Conservation (phyloP, 2,888 invertebrate genomes). For the Prenolepis imparis region DNA sequence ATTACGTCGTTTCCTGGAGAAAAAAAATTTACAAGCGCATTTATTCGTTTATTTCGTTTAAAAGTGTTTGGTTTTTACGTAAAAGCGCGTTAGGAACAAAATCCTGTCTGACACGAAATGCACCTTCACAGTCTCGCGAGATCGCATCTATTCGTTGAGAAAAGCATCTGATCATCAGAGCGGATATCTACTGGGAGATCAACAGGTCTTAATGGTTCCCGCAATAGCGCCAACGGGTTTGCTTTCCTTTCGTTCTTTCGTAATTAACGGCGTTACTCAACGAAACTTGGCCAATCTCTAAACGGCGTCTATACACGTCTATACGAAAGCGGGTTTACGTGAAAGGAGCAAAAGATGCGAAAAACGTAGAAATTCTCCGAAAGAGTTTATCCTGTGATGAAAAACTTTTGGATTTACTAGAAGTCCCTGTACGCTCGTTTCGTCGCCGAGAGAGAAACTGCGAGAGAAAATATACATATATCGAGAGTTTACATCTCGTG, state of each 20-base stretch:
- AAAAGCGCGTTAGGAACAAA: slow-evolving; percentile 2
- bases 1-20: not conserved
- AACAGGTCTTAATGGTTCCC: slow-evolving; percentile 69
- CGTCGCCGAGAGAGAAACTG: slow-evolving; percentile 16
- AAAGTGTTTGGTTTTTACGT: slow-evolving; percentile 19
- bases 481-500: slow-evolving; percentile 31
- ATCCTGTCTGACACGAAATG: slow-evolving; percentile 7
- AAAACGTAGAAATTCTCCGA: slow-evolving; percentile 9
- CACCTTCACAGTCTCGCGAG: not conserved
- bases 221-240: slow-evolving; percentile 52
- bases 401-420: slow-evolving; percentile 51
- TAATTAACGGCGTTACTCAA: slow-evolving; percentile 60
- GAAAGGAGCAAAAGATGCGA: not conserved
- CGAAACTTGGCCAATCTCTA: slow-evolving; percentile 54
- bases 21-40: not conserved
- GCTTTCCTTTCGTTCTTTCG: slow-evolving; percentile 53
- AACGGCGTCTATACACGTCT: slow-evolving; percentile 37
- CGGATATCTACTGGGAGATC: slow-evolving; percentile 63
- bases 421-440: slow-evolving; percentile 26
- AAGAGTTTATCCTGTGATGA: slow-evolving; percentile 44
- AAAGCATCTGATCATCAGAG: slow-evolving; percentile 36
- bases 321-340: slow-evolving; percentile 1
- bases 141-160: slow-evolving; percentile 29
- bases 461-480: slow-evolving; percentile 12
- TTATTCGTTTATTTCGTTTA: not conserved